phyloP scores from a whole-genome alignment of 2,113 vertebrate species.

The Saccopteryx leptura region DNA sequence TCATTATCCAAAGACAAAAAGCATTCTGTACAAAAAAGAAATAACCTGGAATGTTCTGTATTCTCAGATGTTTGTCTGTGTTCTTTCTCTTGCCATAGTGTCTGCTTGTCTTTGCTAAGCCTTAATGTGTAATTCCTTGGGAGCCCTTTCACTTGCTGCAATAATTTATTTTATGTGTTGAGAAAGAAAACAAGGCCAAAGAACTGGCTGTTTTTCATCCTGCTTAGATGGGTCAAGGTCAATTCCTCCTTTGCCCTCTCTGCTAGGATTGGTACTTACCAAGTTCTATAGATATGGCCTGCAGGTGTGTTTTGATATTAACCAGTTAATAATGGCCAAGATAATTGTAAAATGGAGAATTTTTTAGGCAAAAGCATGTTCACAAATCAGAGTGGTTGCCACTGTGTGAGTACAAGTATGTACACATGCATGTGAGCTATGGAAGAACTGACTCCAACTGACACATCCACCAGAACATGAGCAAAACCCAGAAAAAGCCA shows the following conservation, averaged over 20 bases:
- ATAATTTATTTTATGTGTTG: constrained; percentile 50
- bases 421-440: background rate
- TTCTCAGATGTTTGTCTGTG: background rate
- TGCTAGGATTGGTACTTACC: background rate
- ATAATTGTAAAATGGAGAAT: constrained; percentile 1
- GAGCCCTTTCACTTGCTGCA: constrained; percentile 37
- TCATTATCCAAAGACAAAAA: constrained; percentile 38
- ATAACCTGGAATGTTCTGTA: background rate
- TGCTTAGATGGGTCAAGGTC: constrained; percentile 41
- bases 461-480: background rate
- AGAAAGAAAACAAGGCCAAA: constrained; percentile 36
- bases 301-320: constrained; percentile 39
- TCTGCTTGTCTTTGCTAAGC: constrained; percentile 14
- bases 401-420: background rate
- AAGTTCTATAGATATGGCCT: background rate
- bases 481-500: constrained; percentile 44
- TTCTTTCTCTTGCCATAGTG: background rate
- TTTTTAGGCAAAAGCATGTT: constrained; percentile 7
- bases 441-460: background rate
- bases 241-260: background rate
- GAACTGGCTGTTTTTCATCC: constrained; percentile 19
- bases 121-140: constrained; percentile 6
- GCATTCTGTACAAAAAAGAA: background rate
- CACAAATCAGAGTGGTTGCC: constrained; percentile 1
- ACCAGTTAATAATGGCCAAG: background rate